Conservation (phyloP, 2,113 vertebrate species). For the Orthonyx spaldingii region DNA sequence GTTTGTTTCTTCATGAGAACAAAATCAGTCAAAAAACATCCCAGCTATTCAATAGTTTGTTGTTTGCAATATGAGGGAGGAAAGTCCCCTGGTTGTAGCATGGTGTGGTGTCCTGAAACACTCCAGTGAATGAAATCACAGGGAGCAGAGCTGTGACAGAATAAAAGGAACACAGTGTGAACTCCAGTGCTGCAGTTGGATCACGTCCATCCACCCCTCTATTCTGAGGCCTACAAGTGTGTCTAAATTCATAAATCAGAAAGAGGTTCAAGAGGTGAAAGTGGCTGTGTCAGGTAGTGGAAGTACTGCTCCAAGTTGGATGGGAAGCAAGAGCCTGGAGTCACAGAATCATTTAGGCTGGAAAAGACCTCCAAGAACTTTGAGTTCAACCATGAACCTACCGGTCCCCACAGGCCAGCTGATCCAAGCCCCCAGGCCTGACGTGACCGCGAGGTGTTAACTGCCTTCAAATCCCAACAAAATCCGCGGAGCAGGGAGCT, state of each 20-base stretch:
- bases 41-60: neutral
- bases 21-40: neutral
- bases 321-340: neutral
- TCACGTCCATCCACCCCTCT: neutral
- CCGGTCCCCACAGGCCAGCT: neutral
- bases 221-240: neutral
- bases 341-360: neutral
- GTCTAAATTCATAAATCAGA: neutral
- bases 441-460: accelerated
- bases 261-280: neutral
- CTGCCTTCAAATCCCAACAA: neutral
- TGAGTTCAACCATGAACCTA: neutral
- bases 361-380: neutral
- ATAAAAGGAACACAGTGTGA: accelerated
- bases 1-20: neutral
- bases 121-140: neutral
- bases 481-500: accelerated
- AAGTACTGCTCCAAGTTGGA: neutral
- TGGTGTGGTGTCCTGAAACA: accelerated
- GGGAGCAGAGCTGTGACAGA: neutral
- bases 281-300: neutral
- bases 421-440: neutral
- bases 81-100: neutral
- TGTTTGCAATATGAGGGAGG: neutral
- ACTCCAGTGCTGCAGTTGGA: neutral